Conservation (phyloP, 2,113 vertebrate species). For the Oceanodroma tethys region DNA sequence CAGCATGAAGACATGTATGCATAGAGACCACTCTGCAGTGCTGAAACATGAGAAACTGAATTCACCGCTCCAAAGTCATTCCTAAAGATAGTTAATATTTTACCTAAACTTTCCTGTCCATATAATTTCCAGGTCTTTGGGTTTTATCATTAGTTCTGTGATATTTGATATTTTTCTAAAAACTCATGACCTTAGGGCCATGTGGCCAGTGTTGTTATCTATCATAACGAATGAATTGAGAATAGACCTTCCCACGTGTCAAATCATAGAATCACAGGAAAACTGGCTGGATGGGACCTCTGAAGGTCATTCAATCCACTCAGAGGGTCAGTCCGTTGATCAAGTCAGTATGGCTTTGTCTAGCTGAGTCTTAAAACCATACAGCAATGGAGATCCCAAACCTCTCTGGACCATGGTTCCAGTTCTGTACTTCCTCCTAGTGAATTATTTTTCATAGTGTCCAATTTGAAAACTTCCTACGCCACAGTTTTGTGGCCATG, state of each 20-base stretch:
- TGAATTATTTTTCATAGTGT: background rate
- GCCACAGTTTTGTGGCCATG: background rate
- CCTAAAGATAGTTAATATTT: background rate
- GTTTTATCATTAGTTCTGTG: background rate
- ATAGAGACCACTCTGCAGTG: background rate
- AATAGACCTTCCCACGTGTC: background rate
- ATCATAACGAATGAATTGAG: background rate
- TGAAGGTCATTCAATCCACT: background rate
- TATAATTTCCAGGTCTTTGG: background rate
- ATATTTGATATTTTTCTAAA: background rate
- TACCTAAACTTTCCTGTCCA: background rate
- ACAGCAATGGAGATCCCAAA: background rate
- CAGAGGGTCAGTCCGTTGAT: background rate
- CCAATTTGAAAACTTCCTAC: background rate
- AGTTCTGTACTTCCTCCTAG: background rate
- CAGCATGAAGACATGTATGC: background rate
- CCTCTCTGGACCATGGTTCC: background rate
- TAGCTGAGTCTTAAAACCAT: background rate
- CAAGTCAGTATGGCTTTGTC: background rate
- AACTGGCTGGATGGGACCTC: background rate
- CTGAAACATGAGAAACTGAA: background rate
- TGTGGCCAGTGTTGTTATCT: fast-evolving
- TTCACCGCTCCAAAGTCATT: background rate
- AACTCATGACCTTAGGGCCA: background rate
- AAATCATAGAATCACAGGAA: background rate